phyloP scores from a whole-genome alignment of 1,140 invertebrate genomes.

The Neotoxoptera formosana region DNA sequence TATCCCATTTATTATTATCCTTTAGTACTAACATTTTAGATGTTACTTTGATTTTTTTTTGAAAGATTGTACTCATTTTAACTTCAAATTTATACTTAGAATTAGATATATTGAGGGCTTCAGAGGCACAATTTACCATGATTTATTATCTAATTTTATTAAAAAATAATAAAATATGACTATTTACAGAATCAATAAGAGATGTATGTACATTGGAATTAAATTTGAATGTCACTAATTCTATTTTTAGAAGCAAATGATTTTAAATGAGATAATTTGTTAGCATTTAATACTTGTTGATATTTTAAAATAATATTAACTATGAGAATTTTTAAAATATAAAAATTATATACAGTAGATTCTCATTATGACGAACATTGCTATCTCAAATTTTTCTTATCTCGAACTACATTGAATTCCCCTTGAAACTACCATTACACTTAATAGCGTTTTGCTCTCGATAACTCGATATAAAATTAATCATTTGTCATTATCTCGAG shows the following conservation, averaged over 20 bases:
- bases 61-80: constrained; percentile 35
- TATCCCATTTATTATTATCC: constrained; percentile 36
- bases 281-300: neutral
- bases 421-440: too few species aligned
- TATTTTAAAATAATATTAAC: neutral
- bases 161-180: neutral
- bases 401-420: too few species aligned
- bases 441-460: too few species aligned
- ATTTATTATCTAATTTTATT: constrained; percentile 29
- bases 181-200: neutral
- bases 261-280: neutral
- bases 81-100: constrained; percentile 41
- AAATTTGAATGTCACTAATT: neutral
- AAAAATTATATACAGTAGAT: neutral
- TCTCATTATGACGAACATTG: too few species aligned
- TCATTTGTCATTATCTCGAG: too few species aligned
- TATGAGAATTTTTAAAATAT: neutral
- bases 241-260: neutral
- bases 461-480: too few species aligned
- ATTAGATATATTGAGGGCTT: constrained; percentile 49
- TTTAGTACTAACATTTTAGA: constrained; percentile 54
- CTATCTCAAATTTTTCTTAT: too few species aligned
- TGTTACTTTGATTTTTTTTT: constrained; percentile 25
- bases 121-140: constrained; percentile 43
- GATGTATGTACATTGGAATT: neutral